Conservation (phyloP, 1,140 invertebrate genomes). For the Adelges cooleyi region DNA sequence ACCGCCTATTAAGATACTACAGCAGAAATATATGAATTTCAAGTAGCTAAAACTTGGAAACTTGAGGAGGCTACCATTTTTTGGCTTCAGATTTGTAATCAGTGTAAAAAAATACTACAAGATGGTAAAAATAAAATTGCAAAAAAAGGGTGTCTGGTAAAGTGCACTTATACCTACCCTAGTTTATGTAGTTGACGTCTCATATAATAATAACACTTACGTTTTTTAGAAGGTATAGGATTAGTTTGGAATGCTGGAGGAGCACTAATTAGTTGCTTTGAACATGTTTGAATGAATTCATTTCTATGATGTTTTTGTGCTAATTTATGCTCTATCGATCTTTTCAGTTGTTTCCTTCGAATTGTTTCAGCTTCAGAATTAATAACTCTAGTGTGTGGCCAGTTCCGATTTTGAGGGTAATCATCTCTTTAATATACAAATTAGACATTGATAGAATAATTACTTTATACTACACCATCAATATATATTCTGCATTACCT, state of each 20-base stretch:
- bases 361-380: conserved; percentile 21
- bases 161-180: too few species aligned
- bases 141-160: too few species aligned
- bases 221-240: background rate
- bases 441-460: background rate
- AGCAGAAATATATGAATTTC: too few species aligned
- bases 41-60: too few species aligned
- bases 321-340: conserved; percentile 18
- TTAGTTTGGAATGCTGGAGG: background rate
- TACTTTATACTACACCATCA: background rate
- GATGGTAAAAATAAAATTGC: too few species aligned
- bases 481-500: conserved; percentile 18
- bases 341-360: conserved; percentile 30
- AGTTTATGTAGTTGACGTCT: too few species aligned
- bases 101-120: too few species aligned
- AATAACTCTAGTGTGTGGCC: background rate
- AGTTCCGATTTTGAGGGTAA: conserved; percentile 17
- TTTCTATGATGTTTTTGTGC: conserved; percentile 1
- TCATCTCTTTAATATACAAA: background rate
- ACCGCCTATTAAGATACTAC: too few species aligned
- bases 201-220: background rate
- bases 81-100: too few species aligned
- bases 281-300: background rate
- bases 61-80: too few species aligned
- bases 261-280: background rate